These are phyloP conservation scores for Prionailurus viverrinus DNA, from an alignment of 2,113 vertebrate genomes.

Conservation along the genomic window DNA sequence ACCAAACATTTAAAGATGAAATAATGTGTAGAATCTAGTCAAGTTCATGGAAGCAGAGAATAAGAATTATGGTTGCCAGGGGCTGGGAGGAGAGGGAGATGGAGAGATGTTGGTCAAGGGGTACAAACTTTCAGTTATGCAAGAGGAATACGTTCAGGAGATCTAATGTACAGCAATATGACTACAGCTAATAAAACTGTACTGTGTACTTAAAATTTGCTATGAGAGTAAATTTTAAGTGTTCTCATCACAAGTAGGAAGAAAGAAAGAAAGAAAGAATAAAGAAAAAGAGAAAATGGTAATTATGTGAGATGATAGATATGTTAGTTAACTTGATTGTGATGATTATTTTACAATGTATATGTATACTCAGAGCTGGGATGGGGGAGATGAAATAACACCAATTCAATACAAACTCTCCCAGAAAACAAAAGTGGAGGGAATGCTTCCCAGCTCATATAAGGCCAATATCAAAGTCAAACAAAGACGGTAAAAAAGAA, in stretches of 20 bases:
- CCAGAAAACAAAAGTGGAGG: not conserved
- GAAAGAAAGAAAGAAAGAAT: not conserved
- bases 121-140: not conserved
- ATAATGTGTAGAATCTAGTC: conserved; percentile 13
- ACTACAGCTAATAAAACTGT: not conserved
- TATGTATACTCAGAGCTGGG: not conserved
- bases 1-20: not conserved
- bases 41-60: not conserved
- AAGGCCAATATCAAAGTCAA: not conserved
- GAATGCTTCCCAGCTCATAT: not conserved
- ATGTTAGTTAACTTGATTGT: not conserved
- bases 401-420: not conserved
- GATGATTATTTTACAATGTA: not conserved
- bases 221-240: not conserved
- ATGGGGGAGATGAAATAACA: not conserved
- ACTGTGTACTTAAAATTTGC: not conserved
- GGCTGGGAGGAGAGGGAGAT: not conserved
- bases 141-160: not conserved
- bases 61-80: not conserved
- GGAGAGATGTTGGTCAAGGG: not conserved
- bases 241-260: not conserved
- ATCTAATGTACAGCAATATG: not conserved
- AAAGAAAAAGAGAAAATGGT: not conserved
- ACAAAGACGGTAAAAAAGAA: not conserved
- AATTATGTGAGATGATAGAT: not conserved